A percentile compares a stretch with the other conserved stretches of the same genome.
Conservation (phyloP, 2,888 invertebrate species). For the Stegophylla sp. region DNA sequence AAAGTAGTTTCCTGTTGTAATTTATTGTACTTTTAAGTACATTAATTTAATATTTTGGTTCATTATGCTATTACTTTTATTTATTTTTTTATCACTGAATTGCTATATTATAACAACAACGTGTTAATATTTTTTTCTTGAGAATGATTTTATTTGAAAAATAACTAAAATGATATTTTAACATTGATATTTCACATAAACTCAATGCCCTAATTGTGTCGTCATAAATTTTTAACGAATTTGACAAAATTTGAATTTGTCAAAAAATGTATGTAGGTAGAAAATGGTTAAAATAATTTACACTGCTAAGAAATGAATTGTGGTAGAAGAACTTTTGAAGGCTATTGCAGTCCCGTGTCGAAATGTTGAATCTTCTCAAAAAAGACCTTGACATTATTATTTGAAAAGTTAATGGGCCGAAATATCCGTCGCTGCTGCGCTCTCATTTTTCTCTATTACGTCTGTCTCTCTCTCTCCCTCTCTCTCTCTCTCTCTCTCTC, state of each 20-base stretch:
- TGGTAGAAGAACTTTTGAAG: conserved; percentile 9
- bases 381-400: conserved; percentile 55
- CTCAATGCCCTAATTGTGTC: no score
- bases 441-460: conserved; percentile 52
- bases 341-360: conserved; percentile 48
- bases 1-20: conserved; percentile 38
- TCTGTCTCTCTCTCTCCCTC: conserved; percentile 57
- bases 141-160: neutral
- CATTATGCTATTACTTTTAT: conserved; percentile 14
- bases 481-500: conserved; percentile 61
- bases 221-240: conserved; percentile 14
- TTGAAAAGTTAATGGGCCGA: conserved; percentile 49
- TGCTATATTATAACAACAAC: neutral
- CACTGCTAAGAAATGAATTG: conserved; percentile 2
- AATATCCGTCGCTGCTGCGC: conserved; percentile 55
- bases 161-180: neutral
- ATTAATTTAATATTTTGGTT: conserved; percentile 38
- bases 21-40: conserved; percentile 32
- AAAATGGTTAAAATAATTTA: conserved; percentile 31
- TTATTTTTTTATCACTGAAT: conserved; percentile 8
- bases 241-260: conserved; percentile 32
- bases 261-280: conserved; percentile 10
- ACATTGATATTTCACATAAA: neutral
- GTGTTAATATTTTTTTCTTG: neutral
- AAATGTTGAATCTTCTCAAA: conserved; percentile 45